Evolutionary conservation across 2,113 vertebrate species (phyloP).

Genomic region (Axis porcinus): DNA sequence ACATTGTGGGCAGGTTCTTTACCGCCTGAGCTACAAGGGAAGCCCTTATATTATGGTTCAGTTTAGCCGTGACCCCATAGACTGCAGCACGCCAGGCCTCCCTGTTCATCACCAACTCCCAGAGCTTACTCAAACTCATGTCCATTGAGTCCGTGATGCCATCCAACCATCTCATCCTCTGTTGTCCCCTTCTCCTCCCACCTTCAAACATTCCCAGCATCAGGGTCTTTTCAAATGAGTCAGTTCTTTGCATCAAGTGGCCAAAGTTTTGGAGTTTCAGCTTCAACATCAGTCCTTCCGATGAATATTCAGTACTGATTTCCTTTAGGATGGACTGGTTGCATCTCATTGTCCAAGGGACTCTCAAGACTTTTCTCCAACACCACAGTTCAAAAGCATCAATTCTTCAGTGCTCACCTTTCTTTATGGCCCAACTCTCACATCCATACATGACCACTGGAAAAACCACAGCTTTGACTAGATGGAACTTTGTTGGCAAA

Average conservation of each 20-base stretch:
- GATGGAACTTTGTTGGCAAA: too few species aligned
- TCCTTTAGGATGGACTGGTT: background rate
- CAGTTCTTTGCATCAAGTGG: background rate
- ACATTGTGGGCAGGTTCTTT: background rate
- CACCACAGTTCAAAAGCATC: background rate
- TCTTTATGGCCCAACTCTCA: background rate
- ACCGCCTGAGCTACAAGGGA: background rate
- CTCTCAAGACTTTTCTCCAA: background rate
- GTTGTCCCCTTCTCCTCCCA: background rate
- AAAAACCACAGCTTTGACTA: too few species aligned
- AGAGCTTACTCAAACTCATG: background rate
- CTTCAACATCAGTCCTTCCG: background rate
- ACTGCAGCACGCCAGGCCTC: background rate
- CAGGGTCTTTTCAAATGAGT: background rate
- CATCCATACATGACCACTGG: too few species aligned
- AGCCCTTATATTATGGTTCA: background rate
- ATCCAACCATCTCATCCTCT: background rate
- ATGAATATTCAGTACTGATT: background rate
- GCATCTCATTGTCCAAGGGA: background rate
- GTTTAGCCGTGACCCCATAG: rapidly evolving
- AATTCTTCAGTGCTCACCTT: rapidly evolving
- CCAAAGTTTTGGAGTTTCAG: background rate
- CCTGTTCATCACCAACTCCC: background rate
- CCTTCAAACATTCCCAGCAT: background rate
- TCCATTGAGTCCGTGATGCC: background rate